Conservation (phyloP, 2,797 vertebrate genomes). For the Acrossocheilus fasciatus region DNA sequence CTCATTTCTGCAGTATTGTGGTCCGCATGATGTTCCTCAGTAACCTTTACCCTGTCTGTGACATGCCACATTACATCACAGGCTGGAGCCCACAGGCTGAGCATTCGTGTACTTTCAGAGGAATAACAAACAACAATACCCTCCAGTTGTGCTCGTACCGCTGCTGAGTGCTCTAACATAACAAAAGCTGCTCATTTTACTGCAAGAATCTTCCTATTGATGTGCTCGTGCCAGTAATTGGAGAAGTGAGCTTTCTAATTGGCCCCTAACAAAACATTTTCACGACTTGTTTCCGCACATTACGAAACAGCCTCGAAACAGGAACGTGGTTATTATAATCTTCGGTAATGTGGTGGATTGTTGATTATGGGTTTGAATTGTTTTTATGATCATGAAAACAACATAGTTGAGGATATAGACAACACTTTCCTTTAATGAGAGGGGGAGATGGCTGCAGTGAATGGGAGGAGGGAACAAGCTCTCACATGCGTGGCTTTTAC, state of each 20-base stretch:
- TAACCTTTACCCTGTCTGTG: slow-evolving; percentile 22
- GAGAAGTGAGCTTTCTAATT: slow-evolving; percentile 29
- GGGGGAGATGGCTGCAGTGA: slow-evolving; percentile 23
- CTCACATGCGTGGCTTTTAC: slow-evolving; percentile 19
- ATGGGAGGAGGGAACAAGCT: slow-evolving; percentile 44
- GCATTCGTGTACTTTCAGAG: background rate
- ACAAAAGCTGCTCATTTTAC: slow-evolving; percentile 5
- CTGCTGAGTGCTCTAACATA: background rate
- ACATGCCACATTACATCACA: slow-evolving; percentile 30
- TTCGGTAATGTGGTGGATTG: background rate
- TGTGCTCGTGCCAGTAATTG: background rate
- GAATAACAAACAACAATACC: slow-evolving; percentile 2
- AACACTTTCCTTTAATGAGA: slow-evolving; percentile 23
- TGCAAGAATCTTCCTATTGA: background rate
- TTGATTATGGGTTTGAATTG: slow-evolving; percentile 33
- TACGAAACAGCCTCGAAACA: background rate
- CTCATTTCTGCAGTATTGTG: background rate
- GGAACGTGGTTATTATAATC: slow-evolving; percentile 27
- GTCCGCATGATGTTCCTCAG: background rate
- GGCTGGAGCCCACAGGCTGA: background rate
- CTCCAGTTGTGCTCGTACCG: background rate
- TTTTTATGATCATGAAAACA: slow-evolving; percentile 19
- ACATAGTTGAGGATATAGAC: slow-evolving; percentile 32
- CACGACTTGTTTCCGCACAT: slow-evolving; percentile 34
- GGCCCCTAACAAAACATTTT: slow-evolving; percentile 11